Base-by-base conservation (phyloP, 2,113 vertebrate species). In the Oreotrochilus melanogaster region DNA sequence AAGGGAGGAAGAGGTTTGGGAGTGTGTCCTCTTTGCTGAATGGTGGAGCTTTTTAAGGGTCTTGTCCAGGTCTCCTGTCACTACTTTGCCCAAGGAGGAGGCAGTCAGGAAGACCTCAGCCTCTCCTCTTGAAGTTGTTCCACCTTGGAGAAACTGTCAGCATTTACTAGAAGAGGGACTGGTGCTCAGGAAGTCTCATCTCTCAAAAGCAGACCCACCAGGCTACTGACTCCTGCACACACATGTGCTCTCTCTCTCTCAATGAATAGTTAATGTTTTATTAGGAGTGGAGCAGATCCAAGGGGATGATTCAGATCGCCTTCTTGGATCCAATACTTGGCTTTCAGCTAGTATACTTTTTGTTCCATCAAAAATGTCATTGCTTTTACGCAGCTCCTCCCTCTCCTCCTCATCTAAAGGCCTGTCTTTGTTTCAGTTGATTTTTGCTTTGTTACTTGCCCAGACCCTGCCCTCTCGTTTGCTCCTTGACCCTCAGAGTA, bases 171-270 rank as follows among this genome's bases (percentile, higher is more conserved):
- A 88, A 86, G 75, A 88, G 79, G 6, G 42, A 78, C 72, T 84
- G 51, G 60, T 78, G 75, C 33, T 92, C 95, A 94, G 95, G 94
- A 97, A 95, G 91, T 95, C 75, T 94, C 18, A 43, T 74, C 31
- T 80, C 71, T 80, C 76, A 51, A 50, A 95, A 90, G 82, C 81
- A 83, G 91, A 67, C 86, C 66, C 6, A 0, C 81, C 65, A 91
- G 69, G n/a, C 94, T 95, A 93, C 94, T 94, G 95, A 97, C 94
- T 95, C 94, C 95, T 95, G 51, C 79, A 64, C 72, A 94, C 88
- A 95, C 4, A 31, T 95, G 95, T 94, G 82, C 17, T 27, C 62
- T 42, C 88, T 61, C n/a, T n/a, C 85, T 62, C 81, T 95, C 60
- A 66, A 74, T 93, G 94, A 94, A 93, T 53, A 84, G 88, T 78